These are phyloP conservation scores for Fulmarus glacialis DNA, from an alignment of 2,113 vertebrate genomes.

Conservation along the genomic window DNA sequence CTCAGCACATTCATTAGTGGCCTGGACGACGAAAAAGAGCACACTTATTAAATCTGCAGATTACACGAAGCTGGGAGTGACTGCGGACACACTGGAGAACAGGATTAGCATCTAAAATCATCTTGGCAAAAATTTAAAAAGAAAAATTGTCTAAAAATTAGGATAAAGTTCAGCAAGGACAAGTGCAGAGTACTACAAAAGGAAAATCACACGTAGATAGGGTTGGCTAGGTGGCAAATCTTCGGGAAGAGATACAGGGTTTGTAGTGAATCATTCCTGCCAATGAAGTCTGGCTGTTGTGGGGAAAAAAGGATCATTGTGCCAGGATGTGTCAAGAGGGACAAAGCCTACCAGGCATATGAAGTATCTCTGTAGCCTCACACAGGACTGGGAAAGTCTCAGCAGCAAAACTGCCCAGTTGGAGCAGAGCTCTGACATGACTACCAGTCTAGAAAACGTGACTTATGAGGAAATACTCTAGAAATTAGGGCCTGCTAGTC, in stretches of 20 bases:
- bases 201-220: neutral
- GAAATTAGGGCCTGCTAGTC: neutral
- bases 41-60: constrained; percentile 22
- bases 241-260: neutral
- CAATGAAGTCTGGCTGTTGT: neutral
- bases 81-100: neutral
- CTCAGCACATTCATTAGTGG: constrained; percentile 53
- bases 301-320: neutral
- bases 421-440: neutral
- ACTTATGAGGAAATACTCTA: neutral
- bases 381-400: neutral
- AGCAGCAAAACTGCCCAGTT: neutral
- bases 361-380: neutral
- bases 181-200: neutral
- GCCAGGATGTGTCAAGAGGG: neutral
- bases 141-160: neutral
- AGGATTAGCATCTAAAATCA: constrained; percentile 12
- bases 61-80: neutral
- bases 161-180: neutral
- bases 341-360: neutral
- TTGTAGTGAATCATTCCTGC: neutral
- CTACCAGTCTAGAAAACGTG: neutral
- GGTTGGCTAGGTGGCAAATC: neutral
- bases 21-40: neutral
- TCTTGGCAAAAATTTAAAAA: neutral